Evolutionary conservation across 2,113 vertebrate genomes (phyloP), one percentile per base, ranked within the genome.

Genomic region (Hippocampus zosterae): DNA sequence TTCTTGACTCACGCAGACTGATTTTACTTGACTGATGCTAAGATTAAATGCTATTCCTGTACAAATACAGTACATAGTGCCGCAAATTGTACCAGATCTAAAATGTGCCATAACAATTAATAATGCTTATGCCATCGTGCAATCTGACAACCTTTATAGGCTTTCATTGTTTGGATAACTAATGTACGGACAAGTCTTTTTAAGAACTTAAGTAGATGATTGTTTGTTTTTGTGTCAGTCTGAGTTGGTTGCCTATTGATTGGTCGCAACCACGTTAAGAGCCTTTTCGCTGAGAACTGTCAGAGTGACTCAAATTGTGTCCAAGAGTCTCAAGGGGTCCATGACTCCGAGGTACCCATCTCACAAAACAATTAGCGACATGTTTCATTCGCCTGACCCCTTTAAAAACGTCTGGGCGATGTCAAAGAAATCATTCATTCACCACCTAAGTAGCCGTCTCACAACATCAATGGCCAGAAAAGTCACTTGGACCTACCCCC

Each of bases 401-500:
- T 62, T 41, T 21, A 59, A 65, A 52, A 68, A 66, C 1, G 64
- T 12, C 25, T 15, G 44, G 56, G 60, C 62, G 63, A 48, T 33
- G 70, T 16, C 41, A 18, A 18, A 69, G 23, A 76, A 77, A 68
- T 73, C 67, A 55, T 46, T 83, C 65, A 65, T 41, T 84, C 59
- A 46, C 7, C 67, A 37, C 64, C 23, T 59, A 44, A 53, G 65
- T 40, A 21, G 48, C 68, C 81, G 70, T 79, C 72, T 72, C 65
- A 23, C 52, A 42, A 75, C 63, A 72, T 23, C 29, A 64, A 57
- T 75, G 66, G 72, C 60, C 76, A 67, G 37, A 69, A 57, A 69
- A 81, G 78, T 85, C 80, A 79, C 55, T 0, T 1, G 62, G 44
- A 70, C 16, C 5, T 61, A 80, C 70, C 71, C 16, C 53, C 61